phyloP scores from a whole-genome alignment of 1,140 invertebrate genomes.

The Drosophila kurseongensis region DNA sequence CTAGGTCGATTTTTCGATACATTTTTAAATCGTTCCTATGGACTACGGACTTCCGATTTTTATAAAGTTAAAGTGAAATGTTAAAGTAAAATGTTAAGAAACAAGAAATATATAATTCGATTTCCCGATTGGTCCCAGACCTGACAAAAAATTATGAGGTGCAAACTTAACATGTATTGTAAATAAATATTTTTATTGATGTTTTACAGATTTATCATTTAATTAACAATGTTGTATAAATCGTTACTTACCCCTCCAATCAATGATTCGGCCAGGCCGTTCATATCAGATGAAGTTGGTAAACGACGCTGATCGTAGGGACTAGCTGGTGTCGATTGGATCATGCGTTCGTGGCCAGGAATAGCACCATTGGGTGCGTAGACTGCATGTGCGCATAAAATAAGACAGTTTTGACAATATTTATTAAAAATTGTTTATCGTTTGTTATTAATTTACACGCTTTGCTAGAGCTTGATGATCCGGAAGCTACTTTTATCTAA shows the following conservation, averaged over 20 bases:
- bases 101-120: no score
- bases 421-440: neutral
- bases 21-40: no score
- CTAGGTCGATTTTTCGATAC: no score
- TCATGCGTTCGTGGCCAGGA: slow-evolving; percentile 88
- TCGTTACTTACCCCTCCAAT: slow-evolving; percentile 91
- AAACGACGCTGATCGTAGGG: slow-evolving; percentile 88
- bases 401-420: slow-evolving; percentile 4
- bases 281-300: slow-evolving; percentile 89
- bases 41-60: no score
- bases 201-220: no score
- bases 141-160: no score
- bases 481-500: neutral
- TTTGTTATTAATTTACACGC: slow-evolving; percentile 4
- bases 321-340: slow-evolving; percentile 92
- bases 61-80: no score
- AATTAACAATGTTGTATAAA: neutral
- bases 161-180: no score
- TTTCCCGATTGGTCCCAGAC: no score
- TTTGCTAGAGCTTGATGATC: slow-evolving; percentile 65
- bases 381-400: slow-evolving; percentile 52
- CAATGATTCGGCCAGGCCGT: slow-evolving; percentile 96
- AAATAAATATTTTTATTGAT: no score
- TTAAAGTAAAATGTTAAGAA: no score
- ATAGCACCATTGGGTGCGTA: slow-evolving; percentile 87